Conservation (phyloP, 2,797 vertebrate species). For the Pagetopsis macropterus region DNA sequence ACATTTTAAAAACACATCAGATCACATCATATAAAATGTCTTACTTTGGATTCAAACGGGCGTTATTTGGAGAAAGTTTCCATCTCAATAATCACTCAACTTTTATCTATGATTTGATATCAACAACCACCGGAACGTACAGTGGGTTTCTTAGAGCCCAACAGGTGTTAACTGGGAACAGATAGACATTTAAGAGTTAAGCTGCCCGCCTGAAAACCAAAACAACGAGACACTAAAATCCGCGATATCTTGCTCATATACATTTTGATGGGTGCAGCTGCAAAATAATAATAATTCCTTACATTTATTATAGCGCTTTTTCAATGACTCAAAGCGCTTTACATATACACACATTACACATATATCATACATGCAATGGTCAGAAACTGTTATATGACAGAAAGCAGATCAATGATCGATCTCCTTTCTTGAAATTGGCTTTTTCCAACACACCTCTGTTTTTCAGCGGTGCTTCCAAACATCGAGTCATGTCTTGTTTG, state of each 20-base stretch:
- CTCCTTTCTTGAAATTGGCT: not conserved
- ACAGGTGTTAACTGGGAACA: not conserved
- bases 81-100: not conserved
- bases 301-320: no score
- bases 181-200: not conserved
- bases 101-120: not conserved
- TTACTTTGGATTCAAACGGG: no score
- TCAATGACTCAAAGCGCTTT: no score
- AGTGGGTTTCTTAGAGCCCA: not conserved
- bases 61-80: no score
- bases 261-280: not conserved
- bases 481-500: not conserved
- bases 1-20: no score
- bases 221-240: not conserved
- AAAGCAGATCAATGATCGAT: not conserved
- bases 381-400: no score
- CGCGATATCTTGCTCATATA: not conserved
- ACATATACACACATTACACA: no score
- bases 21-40: no score
- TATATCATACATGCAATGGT: no score
- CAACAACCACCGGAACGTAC: not conserved
- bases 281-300: no score
- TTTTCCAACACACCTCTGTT: conserved; percentile 7
- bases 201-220: not conserved
- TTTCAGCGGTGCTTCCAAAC: conserved; percentile 2